These are phyloP conservation scores for Staurois parvus DNA, from an alignment of 2,797 vertebrate species.

Conservation along the genomic window DNA sequence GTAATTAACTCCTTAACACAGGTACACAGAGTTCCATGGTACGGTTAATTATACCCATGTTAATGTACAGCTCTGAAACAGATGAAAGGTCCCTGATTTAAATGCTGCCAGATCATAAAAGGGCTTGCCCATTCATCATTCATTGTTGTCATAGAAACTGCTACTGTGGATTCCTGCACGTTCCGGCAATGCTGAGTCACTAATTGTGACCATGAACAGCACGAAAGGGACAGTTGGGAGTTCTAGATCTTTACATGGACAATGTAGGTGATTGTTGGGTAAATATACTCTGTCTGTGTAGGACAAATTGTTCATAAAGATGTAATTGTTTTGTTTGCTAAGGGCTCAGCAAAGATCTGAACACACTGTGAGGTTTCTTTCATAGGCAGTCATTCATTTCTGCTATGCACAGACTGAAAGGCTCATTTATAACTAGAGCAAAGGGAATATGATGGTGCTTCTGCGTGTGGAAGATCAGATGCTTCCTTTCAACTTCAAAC, in stretches of 20 bases:
- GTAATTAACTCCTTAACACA: not conserved
- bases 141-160: conserved; percentile 51
- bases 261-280: conserved; percentile 12
- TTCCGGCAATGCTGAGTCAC: conserved; percentile 65
- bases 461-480: too few relatives aligned
- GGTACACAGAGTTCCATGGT: conserved; percentile 5
- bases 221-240: conserved; percentile 17
- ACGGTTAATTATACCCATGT: conserved; percentile 13
- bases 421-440: not conserved
- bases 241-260: conserved; percentile 19
- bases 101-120: conserved; percentile 54
- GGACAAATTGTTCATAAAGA: conserved; percentile 31
- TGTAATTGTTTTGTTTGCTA: conserved; percentile 13
- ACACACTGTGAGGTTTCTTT: conserved; percentile 14
- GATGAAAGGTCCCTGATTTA: conserved; percentile 46
- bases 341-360: conserved; percentile 18
- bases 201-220: conserved; percentile 59
- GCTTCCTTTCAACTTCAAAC: too few relatives aligned
- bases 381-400: not conserved
- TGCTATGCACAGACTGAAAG: conserved; percentile 1
- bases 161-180: conserved; percentile 47
- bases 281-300: not conserved
- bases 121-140: conserved; percentile 59
- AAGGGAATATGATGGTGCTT: not conserved
- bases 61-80: not conserved